Evolutionary conservation across 1,140 invertebrate species (phyloP).

Genomic region (Rhopalosiphum maidis): DNA sequence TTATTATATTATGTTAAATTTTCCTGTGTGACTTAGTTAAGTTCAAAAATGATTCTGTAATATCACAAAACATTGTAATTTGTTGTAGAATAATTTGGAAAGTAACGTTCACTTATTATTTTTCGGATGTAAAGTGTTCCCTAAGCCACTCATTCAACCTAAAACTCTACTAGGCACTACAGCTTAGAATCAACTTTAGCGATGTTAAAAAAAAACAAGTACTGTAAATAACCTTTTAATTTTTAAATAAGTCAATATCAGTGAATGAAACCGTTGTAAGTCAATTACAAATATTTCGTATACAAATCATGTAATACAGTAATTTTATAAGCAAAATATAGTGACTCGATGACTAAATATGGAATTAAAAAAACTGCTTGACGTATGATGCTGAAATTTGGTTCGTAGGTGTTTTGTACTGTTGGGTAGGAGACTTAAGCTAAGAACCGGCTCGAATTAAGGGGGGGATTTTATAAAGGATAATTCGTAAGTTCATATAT

Average conservation of each 20-base stretch:
- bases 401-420: too few species aligned
- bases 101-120: neutral
- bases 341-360: too few species aligned
- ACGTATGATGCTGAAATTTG: too few species aligned
- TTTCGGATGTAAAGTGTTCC: neutral
- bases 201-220: neutral
- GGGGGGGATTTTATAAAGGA: too few species aligned
- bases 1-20: neutral
- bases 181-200: neutral
- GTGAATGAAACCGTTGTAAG: neutral
- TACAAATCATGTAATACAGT: too few species aligned
- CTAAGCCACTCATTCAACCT: neutral
- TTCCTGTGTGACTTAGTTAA: neutral
- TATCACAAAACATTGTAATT: neutral
- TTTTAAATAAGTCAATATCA: neutral
- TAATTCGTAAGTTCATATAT: too few species aligned
- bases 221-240: neutral
- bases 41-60: neutral
- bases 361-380: too few species aligned
- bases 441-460: too few species aligned
- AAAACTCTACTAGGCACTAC: neutral
- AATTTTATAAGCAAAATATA: too few species aligned
- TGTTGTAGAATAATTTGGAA: neutral
- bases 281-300: neutral
- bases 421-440: too few species aligned